phyloP scores from a whole-genome alignment of 2,888 invertebrate species.

The Nomada fucata region DNA sequence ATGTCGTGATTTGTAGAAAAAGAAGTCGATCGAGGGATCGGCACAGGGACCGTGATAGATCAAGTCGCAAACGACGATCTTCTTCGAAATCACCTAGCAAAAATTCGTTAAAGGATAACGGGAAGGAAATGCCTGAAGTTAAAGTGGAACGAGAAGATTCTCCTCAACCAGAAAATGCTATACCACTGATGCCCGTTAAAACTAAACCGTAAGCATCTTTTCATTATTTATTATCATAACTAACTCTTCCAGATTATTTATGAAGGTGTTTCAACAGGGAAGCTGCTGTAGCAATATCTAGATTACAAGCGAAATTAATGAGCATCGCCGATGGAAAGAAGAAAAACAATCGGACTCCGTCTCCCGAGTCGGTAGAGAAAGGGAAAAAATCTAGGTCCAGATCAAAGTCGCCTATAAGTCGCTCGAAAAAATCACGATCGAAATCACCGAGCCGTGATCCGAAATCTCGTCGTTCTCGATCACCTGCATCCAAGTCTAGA shows the following conservation, averaged over 20 bases:
- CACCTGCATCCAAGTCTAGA: constrained; percentile 68
- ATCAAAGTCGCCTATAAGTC: constrained; percentile 79
- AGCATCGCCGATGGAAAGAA: constrained; percentile 86
- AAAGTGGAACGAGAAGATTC: constrained; percentile 81
- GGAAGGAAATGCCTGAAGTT: constrained; percentile 77
- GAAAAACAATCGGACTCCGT: constrained; percentile 80
- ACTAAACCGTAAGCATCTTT: constrained; percentile 80
- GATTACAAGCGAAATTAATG: constrained; percentile 87
- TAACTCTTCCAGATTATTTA: constrained; percentile 30
- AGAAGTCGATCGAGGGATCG: constrained; percentile 84
- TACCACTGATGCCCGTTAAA: constrained; percentile 82
- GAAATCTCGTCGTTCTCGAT: constrained; percentile 75
- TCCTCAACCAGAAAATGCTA: constrained; percentile 81
- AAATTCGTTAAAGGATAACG: constrained; percentile 77
- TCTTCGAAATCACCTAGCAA: constrained; percentile 81
- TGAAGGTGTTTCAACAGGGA: constrained; percentile 77
- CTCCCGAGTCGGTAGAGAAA: constrained; percentile 76
- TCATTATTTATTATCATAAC: not conserved
- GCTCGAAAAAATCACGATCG: constrained; percentile 80
- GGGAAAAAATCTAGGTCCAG: constrained; percentile 74
- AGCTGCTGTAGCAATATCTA: constrained; percentile 85
- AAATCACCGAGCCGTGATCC: constrained; percentile 80
- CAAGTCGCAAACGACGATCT: constrained; percentile 80
- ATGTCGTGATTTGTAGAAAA: constrained; percentile 73
- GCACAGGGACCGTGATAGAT: constrained; percentile 82